phyloP scores from a whole-genome alignment of 1,140 invertebrate genomes.

The Pogonomyrmex californicus region DNA sequence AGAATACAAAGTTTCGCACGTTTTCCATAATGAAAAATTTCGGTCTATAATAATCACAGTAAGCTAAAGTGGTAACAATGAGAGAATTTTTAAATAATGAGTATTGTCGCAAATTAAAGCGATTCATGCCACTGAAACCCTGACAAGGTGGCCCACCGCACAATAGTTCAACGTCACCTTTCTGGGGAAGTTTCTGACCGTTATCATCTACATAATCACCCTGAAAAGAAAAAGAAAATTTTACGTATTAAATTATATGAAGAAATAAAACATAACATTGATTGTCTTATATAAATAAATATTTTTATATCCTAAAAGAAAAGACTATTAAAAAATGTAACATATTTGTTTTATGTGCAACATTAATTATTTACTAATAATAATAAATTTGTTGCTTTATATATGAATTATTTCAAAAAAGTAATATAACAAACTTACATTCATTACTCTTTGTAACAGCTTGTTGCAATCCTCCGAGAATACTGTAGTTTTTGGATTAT shows the following conservation, averaged over 20 bases:
- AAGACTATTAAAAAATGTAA: neutral
- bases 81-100: conserved; percentile 96
- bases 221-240: conserved; percentile 77
- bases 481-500: conserved; percentile 92
- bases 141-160: conserved; percentile 97
- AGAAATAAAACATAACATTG: neutral
- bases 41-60: conserved; percentile 95
- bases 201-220: conserved; percentile 87
- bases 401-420: neutral
- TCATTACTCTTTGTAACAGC: conserved; percentile 87
- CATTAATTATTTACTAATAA: neutral
- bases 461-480: conserved; percentile 94
- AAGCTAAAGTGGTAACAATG: conserved; percentile 94
- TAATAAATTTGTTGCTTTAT: neutral
- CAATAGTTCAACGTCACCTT: conserved; percentile 94
- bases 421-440: conserved; percentile 70
- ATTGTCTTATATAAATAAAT: neutral
- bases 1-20: conserved; percentile 94
- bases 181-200: conserved; percentile 91
- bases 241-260: neutral
- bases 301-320: neutral
- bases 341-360: neutral
- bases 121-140: conserved; percentile 96
- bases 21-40: conserved; percentile 96
- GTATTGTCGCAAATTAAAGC: conserved; percentile 95